Base-by-base conservation (phyloP, 2,797 vertebrate species). In the Gymnocypris eckloni region DNA sequence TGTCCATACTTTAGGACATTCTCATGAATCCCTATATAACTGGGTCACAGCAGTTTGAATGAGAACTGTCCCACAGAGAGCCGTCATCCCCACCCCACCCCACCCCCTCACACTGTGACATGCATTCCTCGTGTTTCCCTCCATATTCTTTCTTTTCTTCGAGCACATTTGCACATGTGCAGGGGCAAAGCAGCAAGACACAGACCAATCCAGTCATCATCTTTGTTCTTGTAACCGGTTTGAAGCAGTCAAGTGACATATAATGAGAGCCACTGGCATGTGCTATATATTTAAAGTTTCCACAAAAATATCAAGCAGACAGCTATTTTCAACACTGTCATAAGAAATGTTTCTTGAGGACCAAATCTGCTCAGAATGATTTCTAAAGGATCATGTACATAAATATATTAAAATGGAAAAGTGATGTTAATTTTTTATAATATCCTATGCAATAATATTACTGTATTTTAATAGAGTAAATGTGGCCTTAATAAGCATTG, bases 81-180 rank as follows among this genome's bases (percentile, higher is more conserved):
- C 37, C 20, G 6, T 59, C 76, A 16, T 7, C 75, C 69, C 75
- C 75, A 33, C 33, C 33, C 75, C 75, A 33, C 33, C 33, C 39
- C 39, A n/a, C 52, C 37, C 76, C 75, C 52, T 41, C 75, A 5
- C 20, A n/a, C 12, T 56, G 52, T n/a, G 75, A 77, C 75, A 41
- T 56, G 25, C 75, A 77, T 77, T 56, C 75, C 52, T 77, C 12
- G 6, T 15, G 20, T 78, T 78, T 78, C 75, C 75, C 75, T 78
- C 75, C 75, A 78, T 78, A 59, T 78, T 78, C 52, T 15, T 39
- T 77, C 75, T 78, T 59, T 78, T 41, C 37, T 59, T 78, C 13
- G 0, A 78, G 76, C 37, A 33, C 37, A 78, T 78, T 59, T 59
- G 33, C 48, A 37, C 72, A 75, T 52, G 28, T 54, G 28, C 52